Conservation (phyloP, 2,113 vertebrate genomes). For the Erpornis zantholeuca region DNA sequence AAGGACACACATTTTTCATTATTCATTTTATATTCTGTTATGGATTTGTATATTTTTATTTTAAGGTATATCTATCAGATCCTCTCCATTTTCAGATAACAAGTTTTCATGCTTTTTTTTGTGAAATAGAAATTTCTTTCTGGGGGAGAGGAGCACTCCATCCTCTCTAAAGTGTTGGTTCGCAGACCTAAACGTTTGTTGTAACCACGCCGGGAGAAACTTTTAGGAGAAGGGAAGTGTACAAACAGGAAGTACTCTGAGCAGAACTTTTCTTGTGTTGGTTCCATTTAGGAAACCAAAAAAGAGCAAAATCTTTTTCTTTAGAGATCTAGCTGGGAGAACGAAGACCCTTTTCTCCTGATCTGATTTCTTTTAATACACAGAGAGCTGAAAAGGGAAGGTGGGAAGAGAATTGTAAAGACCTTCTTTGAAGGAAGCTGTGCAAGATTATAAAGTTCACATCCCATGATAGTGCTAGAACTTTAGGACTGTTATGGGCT, state of each 20-base stretch:
- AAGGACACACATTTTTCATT: not conserved
- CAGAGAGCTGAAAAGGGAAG: not conserved
- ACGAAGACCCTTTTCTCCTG: not conserved
- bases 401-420: not conserved
- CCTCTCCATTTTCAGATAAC: not conserved
- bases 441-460: not conserved
- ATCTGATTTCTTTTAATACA: not conserved
- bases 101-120: not conserved
- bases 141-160: not conserved
- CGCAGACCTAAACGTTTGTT: not conserved
- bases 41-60: not conserved
- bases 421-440: not conserved
- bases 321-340: not conserved
- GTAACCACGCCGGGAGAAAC: not conserved
- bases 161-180: not conserved
- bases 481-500: not conserved
- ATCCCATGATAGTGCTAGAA: not conserved
- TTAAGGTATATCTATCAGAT: not conserved
- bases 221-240: not conserved
- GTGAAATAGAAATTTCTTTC: not conserved
- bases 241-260: not conserved
- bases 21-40: not conserved
- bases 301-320: not conserved
- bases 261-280: not conserved
- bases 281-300: not conserved